A percentile compares a stretch with the other conserved stretches of the same genome.
These are phyloP conservation scores for Salmo trutta DNA, from an alignment of 2,797 vertebrate genomes.

Conservation along the genomic window DNA sequence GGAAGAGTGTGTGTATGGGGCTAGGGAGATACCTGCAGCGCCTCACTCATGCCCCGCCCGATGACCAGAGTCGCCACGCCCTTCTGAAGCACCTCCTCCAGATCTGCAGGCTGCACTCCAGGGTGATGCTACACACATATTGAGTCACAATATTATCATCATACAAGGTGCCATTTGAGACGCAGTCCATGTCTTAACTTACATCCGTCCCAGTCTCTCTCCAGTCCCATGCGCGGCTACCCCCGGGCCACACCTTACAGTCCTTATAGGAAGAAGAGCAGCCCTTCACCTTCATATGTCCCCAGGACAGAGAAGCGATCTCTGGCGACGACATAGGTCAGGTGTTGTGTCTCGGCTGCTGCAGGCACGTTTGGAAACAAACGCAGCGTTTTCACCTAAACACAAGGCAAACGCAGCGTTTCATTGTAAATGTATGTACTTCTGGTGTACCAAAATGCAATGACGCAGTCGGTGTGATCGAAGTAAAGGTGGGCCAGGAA, in stretches of 20 bases:
- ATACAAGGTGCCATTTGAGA: neutral
- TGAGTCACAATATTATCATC: neutral
- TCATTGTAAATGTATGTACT: too few species aligned
- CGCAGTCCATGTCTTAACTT: slow-evolving; percentile 71
- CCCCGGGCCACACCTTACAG: slow-evolving; percentile 96
- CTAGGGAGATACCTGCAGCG: slow-evolving; percentile 82
- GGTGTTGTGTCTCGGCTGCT: slow-evolving; percentile 22
- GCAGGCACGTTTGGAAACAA: slow-evolving; percentile 30
- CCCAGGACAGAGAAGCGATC: slow-evolving; percentile 91
- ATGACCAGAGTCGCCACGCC: slow-evolving; percentile 87
- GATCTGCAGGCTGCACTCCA: slow-evolving; percentile 91
- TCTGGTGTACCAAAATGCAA: too few species aligned
- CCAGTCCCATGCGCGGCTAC: slow-evolving; percentile 94
- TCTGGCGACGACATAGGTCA: slow-evolving; percentile 87
- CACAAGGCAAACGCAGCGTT: too few species aligned
- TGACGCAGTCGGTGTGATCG: too few species aligned
- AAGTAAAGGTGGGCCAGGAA: too few species aligned
- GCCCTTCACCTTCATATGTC: slow-evolving; percentile 91
- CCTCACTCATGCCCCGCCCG: slow-evolving; percentile 92
- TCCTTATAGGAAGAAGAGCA: slow-evolving; percentile 86
- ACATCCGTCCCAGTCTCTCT: slow-evolving; percentile 93
- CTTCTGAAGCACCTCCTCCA: slow-evolving; percentile 89
- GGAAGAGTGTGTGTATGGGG: slow-evolving; percentile 35
- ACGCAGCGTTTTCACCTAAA: neutral
- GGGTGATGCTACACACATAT: slow-evolving; percentile 81